Percentiles rank a stretch among this genome's conserved stretches.
These are phyloP conservation scores for Synanthedon andrenaeformis DNA, from an alignment of 2,888 invertebrate genomes.

Conservation along the genomic window DNA sequence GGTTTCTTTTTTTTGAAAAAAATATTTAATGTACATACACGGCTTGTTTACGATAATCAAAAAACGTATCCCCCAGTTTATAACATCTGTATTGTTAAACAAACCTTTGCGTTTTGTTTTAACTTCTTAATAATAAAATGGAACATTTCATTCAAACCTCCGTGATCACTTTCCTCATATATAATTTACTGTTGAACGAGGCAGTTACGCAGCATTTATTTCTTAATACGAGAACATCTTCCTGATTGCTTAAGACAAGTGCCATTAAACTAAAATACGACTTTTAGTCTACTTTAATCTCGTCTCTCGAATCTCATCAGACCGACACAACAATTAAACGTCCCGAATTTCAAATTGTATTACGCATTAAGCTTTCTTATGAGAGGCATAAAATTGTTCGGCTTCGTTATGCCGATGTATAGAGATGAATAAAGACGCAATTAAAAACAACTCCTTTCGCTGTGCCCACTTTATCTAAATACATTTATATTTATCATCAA, in stretches of 20 bases:
- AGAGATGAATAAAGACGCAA: conserved; percentile 36
- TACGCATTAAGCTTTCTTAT: conserved; percentile 42
- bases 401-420: conserved; percentile 30
- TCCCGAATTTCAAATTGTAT: conserved; percentile 39
- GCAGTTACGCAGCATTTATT: conserved; percentile 21
- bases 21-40: too few relatives aligned
- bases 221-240: conserved; percentile 22
- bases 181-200: conserved; percentile 18
- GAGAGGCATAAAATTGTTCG: conserved; percentile 37
- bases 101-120: too few relatives aligned
- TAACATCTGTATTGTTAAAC: too few relatives aligned
- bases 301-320: conserved; percentile 23
- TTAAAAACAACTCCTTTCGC: conserved; percentile 35
- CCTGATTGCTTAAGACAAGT: conserved; percentile 24
- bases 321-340: conserved; percentile 28
- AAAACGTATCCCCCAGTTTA: too few relatives aligned
- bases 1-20: too few relatives aligned
- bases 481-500: conserved; percentile 8
- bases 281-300: conserved; percentile 32
- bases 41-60: too few relatives aligned
- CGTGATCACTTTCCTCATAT: conserved; percentile 4
- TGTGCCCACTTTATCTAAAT: conserved; percentile 8
- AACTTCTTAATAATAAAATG: too few relatives aligned
- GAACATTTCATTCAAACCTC: not conserved
- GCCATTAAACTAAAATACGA: conserved; percentile 39